Evolutionary conservation across 1,140 invertebrate genomes (phyloP).

Genomic region (Pachyrhynchus sulphureomaculatus): DNA sequence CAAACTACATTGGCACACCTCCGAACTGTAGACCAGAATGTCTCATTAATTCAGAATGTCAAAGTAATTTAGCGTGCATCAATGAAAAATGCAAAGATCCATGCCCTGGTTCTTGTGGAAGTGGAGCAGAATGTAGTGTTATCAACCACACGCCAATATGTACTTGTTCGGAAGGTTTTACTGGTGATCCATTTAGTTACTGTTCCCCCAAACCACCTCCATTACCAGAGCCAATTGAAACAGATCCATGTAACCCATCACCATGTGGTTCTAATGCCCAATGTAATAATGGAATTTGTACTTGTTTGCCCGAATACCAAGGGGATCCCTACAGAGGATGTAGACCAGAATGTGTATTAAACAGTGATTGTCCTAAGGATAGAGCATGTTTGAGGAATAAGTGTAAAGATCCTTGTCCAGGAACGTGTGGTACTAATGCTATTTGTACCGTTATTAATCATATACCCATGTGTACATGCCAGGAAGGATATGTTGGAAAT

Average conservation of each 20-base stretch:
- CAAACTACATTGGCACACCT: constrained; percentile 66
- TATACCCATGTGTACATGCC: constrained; percentile 68
- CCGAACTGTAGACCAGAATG: constrained; percentile 72
- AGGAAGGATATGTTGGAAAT: constrained; percentile 61
- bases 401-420: constrained; percentile 67
- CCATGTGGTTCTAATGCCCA: constrained; percentile 54
- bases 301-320: constrained; percentile 55
- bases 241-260: constrained; percentile 53
- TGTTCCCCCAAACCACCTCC: constrained; percentile 55
- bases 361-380: constrained; percentile 66
- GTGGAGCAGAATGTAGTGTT: constrained; percentile 61
- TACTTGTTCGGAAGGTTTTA: constrained; percentile 64
- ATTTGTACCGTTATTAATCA: constrained; percentile 67
- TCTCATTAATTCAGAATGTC: constrained; percentile 64
- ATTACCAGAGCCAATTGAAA: constrained; percentile 31
- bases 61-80: constrained; percentile 61
- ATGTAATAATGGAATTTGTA: constrained; percentile 53
- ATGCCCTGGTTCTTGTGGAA: constrained; percentile 68
- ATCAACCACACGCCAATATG: constrained; percentile 66
- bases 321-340: constrained; percentile 58
- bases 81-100: constrained; percentile 67
- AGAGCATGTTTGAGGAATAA: constrained; percentile 63
- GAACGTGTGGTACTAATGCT: constrained; percentile 67
- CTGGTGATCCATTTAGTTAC: constrained; percentile 68
- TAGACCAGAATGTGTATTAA: constrained; percentile 67